Conservation (phyloP, 2,797 vertebrate species). For the Fistularia commersonii region DNA sequence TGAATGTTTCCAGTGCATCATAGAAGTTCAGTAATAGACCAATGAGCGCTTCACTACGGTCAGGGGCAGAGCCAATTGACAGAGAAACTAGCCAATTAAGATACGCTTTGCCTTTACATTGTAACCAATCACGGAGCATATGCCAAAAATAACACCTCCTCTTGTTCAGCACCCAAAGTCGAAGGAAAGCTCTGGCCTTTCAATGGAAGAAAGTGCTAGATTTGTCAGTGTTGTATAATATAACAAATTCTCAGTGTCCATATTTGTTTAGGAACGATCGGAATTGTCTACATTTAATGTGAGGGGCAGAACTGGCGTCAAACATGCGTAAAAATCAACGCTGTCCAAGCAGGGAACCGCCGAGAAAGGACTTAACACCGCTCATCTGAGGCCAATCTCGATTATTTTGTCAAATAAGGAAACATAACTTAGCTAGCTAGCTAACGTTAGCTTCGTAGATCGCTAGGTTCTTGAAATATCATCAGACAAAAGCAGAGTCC, state of each 20-base stretch:
- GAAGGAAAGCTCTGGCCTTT: constrained; percentile 80
- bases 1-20: constrained; percentile 14
- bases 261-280: constrained; percentile 57
- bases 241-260: constrained; percentile 56
- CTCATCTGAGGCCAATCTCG: constrained; percentile 76
- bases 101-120: background rate
- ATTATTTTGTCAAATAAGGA: constrained; percentile 72
- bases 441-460: constrained; percentile 54
- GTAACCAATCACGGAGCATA: constrained; percentile 62
- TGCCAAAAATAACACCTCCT: constrained; percentile 74
- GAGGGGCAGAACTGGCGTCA: constrained; percentile 68
- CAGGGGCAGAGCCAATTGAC: constrained; percentile 66
- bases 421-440: constrained; percentile 61
- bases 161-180: constrained; percentile 79
- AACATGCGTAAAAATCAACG: constrained; percentile 79
- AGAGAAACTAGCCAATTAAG: constrained; percentile 55
- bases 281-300: constrained; percentile 55
- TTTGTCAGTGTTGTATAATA: constrained; percentile 70
- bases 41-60: constrained; percentile 45
- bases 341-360: constrained; percentile 77
- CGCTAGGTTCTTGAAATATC: constrained; percentile 45
- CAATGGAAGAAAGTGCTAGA: constrained; percentile 78
- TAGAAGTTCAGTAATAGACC: constrained; percentile 40
- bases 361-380: constrained; percentile 79
- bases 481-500: constrained; percentile 43